Evolutionary conservation across 2,888 invertebrate species (phyloP).

Genomic region (Cheilosia scutellata): DNA sequence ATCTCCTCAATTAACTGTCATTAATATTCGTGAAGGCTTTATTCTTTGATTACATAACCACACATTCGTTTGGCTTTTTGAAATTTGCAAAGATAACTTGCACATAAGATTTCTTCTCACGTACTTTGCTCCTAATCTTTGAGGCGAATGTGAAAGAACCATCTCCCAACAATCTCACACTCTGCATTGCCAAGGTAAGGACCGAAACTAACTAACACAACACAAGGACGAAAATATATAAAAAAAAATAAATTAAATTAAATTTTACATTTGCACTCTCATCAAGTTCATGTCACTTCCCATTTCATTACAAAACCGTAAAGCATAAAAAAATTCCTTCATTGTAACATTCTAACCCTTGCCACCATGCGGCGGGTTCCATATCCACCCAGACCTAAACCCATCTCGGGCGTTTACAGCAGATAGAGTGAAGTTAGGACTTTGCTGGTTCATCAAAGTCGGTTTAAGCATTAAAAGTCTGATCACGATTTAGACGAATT

Average conservation of each 20-base stretch:
- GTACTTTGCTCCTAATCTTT: slow-evolving; percentile 61
- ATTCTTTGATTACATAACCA: slow-evolving; percentile 53
- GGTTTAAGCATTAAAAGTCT: slow-evolving; percentile 64
- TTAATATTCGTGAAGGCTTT: slow-evolving; percentile 51
- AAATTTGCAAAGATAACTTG: slow-evolving; percentile 44
- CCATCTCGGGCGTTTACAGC: slow-evolving; percentile 4
- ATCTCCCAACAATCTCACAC: background rate
- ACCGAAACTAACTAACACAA: slow-evolving; percentile 47
- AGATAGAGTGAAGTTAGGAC: slow-evolving; percentile 46
- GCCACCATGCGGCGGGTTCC: background rate
- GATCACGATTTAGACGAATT: slow-evolving; percentile 74
- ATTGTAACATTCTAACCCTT: slow-evolving; percentile 19
- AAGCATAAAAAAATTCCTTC: slow-evolving; percentile 57
- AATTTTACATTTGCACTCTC: slow-evolving; percentile 76
- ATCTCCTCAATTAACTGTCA: slow-evolving; percentile 67
- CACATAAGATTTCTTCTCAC: slow-evolving; percentile 64
- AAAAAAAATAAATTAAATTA: slow-evolving; percentile 69
- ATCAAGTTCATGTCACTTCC: slow-evolving; percentile 76
- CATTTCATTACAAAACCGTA: slow-evolving; percentile 72
- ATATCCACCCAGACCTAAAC: background rate
- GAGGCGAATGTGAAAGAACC: slow-evolving; percentile 50
- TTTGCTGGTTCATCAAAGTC: slow-evolving; percentile 75
- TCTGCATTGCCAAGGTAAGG: slow-evolving; percentile 27
- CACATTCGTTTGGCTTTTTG: slow-evolving; percentile 45
- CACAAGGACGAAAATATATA: slow-evolving; percentile 7